Evolutionary conservation across 2,113 vertebrate species (phyloP), one percentile per base, ranked within the genome.

Genomic region (Rhea americana): DNA sequence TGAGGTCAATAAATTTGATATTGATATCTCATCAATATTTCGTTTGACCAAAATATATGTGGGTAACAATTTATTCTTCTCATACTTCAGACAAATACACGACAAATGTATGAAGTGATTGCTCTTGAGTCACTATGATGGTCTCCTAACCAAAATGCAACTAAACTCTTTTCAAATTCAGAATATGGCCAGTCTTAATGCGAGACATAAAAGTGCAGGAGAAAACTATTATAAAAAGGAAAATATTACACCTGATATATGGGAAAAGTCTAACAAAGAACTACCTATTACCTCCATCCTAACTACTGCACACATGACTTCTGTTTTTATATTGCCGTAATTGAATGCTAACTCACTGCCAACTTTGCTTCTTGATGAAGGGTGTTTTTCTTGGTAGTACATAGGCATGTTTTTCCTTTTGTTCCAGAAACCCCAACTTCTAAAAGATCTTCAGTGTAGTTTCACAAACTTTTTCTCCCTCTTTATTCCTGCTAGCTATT

Each of bases 61-160:
- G 8, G 7, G 58, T 21, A 48, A 43, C 5, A 51, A 92, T 78
- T 53, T 21, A n/a, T 14, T 53, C 50, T 19, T 61, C 55, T 61
- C 26, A 35, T 89, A 77, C 86, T 86, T 73, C 77, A 84, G 77
- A 86, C 14, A 92, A 89, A 47, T 18, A 25, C 74, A 74, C 74
- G 41, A 87, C 13, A 92, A 89, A 47, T 18, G 28, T 74, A 74
- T 78, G 41, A 87, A 96, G 68, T 76, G 82, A 87, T 51, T 55
- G 28, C 8, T 32, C 21, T 67, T 37, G 30, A 79, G 37, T 58
- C 87, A 68, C 30, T 50, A 19, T 16, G 30, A 85, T 41, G 25
- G 85, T 51, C 82, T 91, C 72, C 43, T 90, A 87, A 76, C 43
- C 3, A 78, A 82, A 87, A 79, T 17, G 9, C 56, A 83, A 81